Evolutionary conservation across 2,797 vertebrate genomes (phyloP).

Genomic region (Sebastes goodei): DNA sequence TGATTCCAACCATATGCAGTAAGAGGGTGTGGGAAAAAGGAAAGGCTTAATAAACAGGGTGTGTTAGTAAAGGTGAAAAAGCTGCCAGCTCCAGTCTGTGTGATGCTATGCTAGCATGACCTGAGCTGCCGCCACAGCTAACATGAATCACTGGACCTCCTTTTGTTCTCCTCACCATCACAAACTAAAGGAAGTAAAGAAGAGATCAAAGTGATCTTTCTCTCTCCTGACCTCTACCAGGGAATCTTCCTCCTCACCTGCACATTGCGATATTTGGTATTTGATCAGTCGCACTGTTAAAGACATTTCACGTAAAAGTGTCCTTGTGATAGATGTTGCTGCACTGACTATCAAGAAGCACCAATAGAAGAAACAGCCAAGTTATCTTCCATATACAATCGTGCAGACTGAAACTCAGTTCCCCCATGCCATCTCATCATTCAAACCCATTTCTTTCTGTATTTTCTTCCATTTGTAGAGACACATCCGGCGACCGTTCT

Average conservation of each 20-base stretch:
- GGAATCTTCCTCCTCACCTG: neutral
- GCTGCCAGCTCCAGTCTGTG: slow-evolving; percentile 28
- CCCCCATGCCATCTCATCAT: no score
- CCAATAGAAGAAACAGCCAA: neutral
- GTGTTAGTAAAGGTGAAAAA: slow-evolving; percentile 35
- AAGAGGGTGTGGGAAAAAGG: slow-evolving; percentile 53
- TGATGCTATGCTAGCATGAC: slow-evolving; percentile 4
- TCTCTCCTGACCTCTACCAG: neutral
- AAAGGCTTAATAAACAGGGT: slow-evolving; percentile 51
- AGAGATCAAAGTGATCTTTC: neutral
- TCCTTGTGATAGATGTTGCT: neutral
- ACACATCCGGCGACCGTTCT: no score
- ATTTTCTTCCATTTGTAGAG: no score
- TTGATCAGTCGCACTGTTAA: neutral
- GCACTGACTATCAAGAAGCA: neutral
- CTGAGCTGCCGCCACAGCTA: slow-evolving; percentile 2
- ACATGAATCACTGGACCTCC: neutral
- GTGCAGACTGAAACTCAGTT: neutral
- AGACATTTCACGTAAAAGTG: neutral
- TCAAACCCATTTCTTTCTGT: no score
- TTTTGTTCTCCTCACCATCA: neutral
- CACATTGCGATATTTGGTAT: neutral
- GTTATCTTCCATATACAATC: neutral
- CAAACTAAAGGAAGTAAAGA: neutral
- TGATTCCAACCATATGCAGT: slow-evolving; percentile 57